Evolutionary conservation across 92 coral and sea anemone species (phyloP), one percentile per base, ranked within the genome.

Genomic region (Scolanthus callimorphus): DNA sequence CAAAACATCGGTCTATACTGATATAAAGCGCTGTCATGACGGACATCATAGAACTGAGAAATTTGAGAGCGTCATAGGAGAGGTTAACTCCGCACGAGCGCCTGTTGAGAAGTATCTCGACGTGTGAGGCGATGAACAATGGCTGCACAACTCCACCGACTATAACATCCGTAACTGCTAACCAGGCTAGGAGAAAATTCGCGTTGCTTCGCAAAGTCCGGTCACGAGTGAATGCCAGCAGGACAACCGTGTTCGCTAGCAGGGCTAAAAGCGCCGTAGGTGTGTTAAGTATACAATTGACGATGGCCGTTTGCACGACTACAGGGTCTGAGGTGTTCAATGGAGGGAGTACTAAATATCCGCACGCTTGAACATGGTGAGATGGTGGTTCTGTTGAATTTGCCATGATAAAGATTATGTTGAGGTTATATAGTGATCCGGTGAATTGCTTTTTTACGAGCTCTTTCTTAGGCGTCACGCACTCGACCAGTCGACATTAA

Each of bases 11-110:
- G 53, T 68, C 75, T 19, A 60, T 44, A 43, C 75, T 68, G 19
- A 68, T 68, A 48, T 55, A 57, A 19, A 68, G 62, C 4, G 75
- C 75, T 38, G 75, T 68, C 31, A 68, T 50, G 0, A 68, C 75
- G 9, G 75, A 68, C 75, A 68, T 68, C 65, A 68, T 20, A 1
- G 75, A 68, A 29, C 56, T 54, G 12, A 68, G 75, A 26, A 68
- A 68, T 57, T 68, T 68, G 13, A 57, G 24, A 24, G 61, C 58
- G 52, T 68, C 75, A 31, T 55, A 68, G 6, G 41, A 50, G n/a
- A 55, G 64, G 19, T 55, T 59, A n/a, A 68, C 39, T 13, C 13
- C 52, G 17, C 75, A 68, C 26, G 24, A 50, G 29, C 51, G 57
- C 2, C 26, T 57, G 25, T 25, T 49, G 10, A 43, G 9, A 4